These are phyloP conservation scores for Coelopa pilipes DNA, from an alignment of 2,888 invertebrate genomes.

Conservation along the genomic window DNA sequence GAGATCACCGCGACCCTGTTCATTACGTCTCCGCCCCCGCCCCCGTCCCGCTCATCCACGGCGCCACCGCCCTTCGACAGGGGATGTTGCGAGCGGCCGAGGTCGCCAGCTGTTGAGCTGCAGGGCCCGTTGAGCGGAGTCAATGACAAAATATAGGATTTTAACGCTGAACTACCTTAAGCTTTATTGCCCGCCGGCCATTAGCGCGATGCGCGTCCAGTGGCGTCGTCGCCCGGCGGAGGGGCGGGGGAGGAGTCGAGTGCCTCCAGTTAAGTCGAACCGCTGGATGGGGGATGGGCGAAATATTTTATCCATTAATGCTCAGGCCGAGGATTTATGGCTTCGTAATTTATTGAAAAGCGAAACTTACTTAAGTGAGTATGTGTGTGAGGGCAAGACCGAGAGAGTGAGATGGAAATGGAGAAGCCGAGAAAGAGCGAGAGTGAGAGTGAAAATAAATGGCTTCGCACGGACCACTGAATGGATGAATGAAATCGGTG, in stretches of 20 bases:
- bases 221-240: background rate
- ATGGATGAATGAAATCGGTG: no score
- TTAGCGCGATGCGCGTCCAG: conserved; percentile 21
- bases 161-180: conserved; percentile 42
- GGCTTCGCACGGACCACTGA: no score
- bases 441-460: background rate
- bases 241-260: background rate
- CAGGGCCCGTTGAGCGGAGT: background rate
- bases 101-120: no score
- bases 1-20: background rate
- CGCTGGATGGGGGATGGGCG: background rate
- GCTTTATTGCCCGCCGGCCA: conserved; percentile 36
- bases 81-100: no score
- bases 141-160: conserved; percentile 39
- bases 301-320: conserved; percentile 8
- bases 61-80: background rate
- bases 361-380: conserved; percentile 2
- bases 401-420: background rate
- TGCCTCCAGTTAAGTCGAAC: background rate
- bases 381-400: background rate
- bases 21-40: background rate
- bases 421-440: background rate
- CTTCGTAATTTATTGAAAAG: conserved; percentile 13
- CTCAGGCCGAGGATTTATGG: conserved; percentile 1
- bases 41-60: background rate